Base-by-base conservation (phyloP, 2,888 invertebrate genomes). In the Tenthredo scrophulariae region DNA sequence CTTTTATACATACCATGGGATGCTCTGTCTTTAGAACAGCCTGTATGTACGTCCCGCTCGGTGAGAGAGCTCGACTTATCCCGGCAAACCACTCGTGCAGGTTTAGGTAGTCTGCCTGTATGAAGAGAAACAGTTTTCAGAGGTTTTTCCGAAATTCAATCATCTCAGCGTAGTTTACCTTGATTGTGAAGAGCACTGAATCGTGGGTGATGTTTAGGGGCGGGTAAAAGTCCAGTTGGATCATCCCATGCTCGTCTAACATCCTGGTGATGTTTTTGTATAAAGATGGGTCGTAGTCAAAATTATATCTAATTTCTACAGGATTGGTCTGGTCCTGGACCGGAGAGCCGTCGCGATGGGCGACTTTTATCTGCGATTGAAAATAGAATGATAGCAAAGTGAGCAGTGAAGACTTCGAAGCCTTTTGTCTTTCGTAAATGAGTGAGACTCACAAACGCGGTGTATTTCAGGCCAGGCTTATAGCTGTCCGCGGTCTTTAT, bases 381-480 rank as follows among this genome's bases (percentile, higher is more conserved):
- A 54, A 54, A 26, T 10, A 6, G 1, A 54, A 54, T n/a, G n/a
- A 54, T 54, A 18, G 4, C 18, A 50, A 18, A 1, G 2, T 50
- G 18, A 50, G 50, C 18, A 50, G 54, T n/a, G 0, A 13, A 74
- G 37, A 13, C 18, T 43, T 1, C 37, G 7, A 15, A 9, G 7
- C 13, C 33, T 9, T 26, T 13, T 10, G 6, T 26, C 2, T 62
- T 22, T 26, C 10, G 10, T 2, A 26, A 62, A 26, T 13, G 13
- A 13, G 26, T 9, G 37, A 37, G 10, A 93, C 95, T 94, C 93
- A 97, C 97, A 94, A 96, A 97, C 33, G 98, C 96, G 43, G 96
- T 96, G 89, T 97, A 98, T 87, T 97, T 97, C 83, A 98, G 94
- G 37, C 97, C 97, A 0, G 98, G 98, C 92, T 98, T 98, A 94